A percentile compares a stretch with the other conserved stretches of the same genome.
phyloP scores from a whole-genome alignment of 1,140 invertebrate species.

The Lethocerus indicus region DNA sequence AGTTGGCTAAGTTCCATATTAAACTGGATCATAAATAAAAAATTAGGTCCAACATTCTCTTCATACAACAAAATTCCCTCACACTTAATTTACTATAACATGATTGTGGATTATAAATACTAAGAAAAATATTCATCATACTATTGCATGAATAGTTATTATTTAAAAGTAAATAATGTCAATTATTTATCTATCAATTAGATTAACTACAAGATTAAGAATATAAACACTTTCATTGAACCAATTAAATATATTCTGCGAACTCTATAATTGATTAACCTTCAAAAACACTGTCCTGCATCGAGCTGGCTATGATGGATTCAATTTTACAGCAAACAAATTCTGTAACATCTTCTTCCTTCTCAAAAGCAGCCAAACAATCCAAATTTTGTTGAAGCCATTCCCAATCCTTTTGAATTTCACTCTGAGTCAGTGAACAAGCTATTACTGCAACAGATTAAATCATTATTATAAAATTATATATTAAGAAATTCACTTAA shows the following conservation, averaged over 20 bases:
- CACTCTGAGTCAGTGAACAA: slow-evolving; percentile 63
- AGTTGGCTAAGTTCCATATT: no score
- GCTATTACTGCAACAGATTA: slow-evolving; percentile 51
- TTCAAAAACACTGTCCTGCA: slow-evolving; percentile 7
- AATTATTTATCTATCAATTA: not conserved
- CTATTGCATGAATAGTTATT: no score
- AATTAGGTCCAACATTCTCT: no score
- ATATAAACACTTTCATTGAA: not conserved
- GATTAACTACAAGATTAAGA: not conserved
- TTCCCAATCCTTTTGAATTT: slow-evolving; percentile 85
- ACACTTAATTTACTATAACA: no score
- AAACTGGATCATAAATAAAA: no score
- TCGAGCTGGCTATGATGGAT: slow-evolving; percentile 59
- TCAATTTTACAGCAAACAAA: slow-evolving; percentile 95
- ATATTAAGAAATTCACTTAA: no score
- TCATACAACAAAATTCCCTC: no score
- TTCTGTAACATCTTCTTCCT: slow-evolving; percentile 83
- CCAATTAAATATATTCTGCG: not conserved
- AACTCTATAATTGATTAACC: slow-evolving; percentile 11
- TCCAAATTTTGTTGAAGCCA: slow-evolving; percentile 83
- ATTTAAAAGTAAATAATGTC: not conserved
- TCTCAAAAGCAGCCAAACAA: slow-evolving; percentile 80
- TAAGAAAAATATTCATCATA: no score
- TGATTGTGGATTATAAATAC: no score
- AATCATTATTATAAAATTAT: not conserved